phyloP scores from a whole-genome alignment of 2,797 vertebrate genomes.

The Anguilla pacifica region DNA sequence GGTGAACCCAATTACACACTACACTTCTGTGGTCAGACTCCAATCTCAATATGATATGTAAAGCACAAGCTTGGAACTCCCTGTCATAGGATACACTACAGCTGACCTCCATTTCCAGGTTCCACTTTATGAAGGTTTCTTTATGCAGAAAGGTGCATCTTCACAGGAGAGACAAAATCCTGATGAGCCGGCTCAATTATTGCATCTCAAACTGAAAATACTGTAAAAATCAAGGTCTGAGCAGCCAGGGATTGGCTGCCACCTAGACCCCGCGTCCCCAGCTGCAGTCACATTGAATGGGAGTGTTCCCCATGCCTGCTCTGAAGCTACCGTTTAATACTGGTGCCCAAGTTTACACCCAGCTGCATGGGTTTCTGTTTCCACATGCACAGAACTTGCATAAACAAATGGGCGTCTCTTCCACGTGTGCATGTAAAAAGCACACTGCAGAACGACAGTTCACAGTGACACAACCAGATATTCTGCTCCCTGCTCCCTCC shows the following conservation, averaged over 20 bases:
- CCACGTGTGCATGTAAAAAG: neutral
- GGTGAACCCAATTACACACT: neutral
- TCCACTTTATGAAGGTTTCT: neutral
- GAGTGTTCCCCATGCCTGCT: neutral
- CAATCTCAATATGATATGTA: neutral
- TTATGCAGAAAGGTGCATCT: neutral
- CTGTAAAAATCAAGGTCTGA: neutral
- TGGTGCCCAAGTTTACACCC: neutral
- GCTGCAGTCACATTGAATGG: neutral
- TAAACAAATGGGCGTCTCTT: slow-evolving; percentile 12
- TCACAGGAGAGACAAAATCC: neutral
- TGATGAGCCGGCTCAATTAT: neutral
- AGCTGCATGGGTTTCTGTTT: neutral
- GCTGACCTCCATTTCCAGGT: neutral
- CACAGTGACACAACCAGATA: neutral
- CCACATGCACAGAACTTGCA: neutral
- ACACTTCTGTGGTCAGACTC: neutral
- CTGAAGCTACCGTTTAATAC: neutral
- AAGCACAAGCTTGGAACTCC: neutral
- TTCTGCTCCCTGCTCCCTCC: neutral
- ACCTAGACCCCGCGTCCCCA: too few species aligned
- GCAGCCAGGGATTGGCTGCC: neutral
- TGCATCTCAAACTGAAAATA: neutral
- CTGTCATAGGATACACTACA: neutral
- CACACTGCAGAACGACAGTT: neutral